These are phyloP conservation scores for Leucoraja ocellata DNA, from an alignment of 2,797 vertebrate species.

Conservation along the genomic window DNA sequence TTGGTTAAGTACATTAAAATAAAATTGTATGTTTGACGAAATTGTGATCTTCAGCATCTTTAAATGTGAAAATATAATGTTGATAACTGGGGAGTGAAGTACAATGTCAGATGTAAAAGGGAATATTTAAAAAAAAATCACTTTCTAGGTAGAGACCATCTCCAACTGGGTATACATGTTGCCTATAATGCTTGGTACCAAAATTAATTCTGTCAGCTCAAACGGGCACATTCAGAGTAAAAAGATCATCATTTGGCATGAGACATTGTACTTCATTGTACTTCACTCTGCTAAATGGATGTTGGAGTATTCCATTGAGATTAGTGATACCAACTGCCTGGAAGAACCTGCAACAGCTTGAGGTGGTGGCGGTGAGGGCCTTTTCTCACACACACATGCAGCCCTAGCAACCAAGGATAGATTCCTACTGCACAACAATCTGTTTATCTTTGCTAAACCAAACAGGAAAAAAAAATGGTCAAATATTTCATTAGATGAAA, in stretches of 20 bases:
- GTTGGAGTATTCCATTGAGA: no score
- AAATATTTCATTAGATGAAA: not conserved
- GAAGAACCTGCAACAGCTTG: no score
- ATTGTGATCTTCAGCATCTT: not conserved
- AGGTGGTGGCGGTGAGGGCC: no score
- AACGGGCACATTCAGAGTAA: not conserved
- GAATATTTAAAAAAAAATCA: not conserved
- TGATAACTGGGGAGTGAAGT: not conserved
- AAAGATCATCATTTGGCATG: no score
- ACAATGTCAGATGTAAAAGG: not conserved
- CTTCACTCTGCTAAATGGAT: no score
- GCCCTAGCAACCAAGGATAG: no score
- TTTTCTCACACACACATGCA: no score
- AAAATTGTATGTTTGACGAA: not conserved
- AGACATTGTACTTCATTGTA: no score
- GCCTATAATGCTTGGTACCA: not conserved
- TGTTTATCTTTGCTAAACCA: not conserved
- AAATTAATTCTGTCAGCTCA: not conserved
- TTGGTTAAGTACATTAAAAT: not conserved
- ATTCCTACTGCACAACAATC: not conserved
- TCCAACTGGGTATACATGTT: not conserved
- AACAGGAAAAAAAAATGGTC: not conserved
- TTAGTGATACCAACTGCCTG: no score
- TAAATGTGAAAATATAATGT: not conserved
- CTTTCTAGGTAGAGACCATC: not conserved